Conservation (phyloP, 1,140 invertebrate species). For the Bradysia coprophila region DNA sequence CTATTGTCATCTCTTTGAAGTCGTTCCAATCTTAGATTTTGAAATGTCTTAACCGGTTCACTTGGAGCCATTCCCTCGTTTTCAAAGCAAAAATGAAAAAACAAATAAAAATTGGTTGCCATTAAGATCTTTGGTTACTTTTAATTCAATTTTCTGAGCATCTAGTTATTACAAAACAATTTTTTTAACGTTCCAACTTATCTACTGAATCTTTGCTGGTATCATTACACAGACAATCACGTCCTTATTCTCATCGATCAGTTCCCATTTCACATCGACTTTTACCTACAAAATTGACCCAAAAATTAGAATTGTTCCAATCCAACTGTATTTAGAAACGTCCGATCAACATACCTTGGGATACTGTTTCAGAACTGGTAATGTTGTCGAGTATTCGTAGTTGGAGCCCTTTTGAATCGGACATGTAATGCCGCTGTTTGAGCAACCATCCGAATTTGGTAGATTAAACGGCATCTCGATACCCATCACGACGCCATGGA, state of each 20-base stretch:
- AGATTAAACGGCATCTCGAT: constrained; percentile 50
- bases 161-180: no score
- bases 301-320: constrained; percentile 6
- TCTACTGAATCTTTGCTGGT: constrained; percentile 36
- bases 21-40: no score
- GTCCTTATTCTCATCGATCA: constrained; percentile 37
- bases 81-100: no score
- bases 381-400: constrained; percentile 35
- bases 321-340: constrained; percentile 1
- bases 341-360: constrained; percentile 31
- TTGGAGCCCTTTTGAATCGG: constrained; percentile 35
- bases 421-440: constrained; percentile 39
- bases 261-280: constrained; percentile 51
- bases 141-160: no score
- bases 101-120: no score
- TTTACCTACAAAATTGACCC: constrained; percentile 26
- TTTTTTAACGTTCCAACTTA: no score
- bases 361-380: constrained; percentile 40
- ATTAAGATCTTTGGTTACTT: no score
- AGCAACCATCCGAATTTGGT: constrained; percentile 44
- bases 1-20: no score
- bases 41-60: no score
- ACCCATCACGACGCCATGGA: constrained; percentile 48
- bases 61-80: no score
- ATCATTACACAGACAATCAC: constrained; percentile 42